Evolutionary conservation across 2,797 vertebrate species (phyloP).

Genomic region (Macrochelys suwanniensis): DNA sequence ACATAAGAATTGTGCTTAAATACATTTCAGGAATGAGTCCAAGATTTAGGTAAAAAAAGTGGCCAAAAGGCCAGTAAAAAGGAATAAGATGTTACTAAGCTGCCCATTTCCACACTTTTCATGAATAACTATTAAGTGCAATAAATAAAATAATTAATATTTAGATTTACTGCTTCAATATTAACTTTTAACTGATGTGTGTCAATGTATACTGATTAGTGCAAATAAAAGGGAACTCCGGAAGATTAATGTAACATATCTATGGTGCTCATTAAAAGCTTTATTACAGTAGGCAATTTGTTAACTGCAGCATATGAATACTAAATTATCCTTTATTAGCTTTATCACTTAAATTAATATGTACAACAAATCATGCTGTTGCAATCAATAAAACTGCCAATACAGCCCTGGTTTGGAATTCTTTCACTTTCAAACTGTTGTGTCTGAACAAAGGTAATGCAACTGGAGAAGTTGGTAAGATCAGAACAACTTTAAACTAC

Average conservation of each 20-base stretch:
- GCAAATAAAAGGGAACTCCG: not conserved
- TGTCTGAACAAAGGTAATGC: not conserved
- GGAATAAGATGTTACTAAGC: not conserved
- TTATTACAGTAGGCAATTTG: not conserved
- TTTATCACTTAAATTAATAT: not conserved
- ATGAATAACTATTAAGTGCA: not conserved
- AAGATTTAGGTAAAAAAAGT: not conserved
- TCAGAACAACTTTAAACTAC: not conserved
- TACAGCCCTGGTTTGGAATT: not conserved
- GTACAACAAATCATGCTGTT: not conserved
- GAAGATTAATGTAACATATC: not conserved
- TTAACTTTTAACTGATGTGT: not conserved
- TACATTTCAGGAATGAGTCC: not conserved
- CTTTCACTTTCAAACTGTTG: rapidly evolving
- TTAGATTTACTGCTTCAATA: not conserved
- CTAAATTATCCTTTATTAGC: not conserved
- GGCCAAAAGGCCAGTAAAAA: not conserved
- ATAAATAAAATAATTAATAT: not conserved
- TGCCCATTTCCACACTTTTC: not conserved
- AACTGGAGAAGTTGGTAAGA: too few species aligned
- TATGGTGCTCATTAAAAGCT: not conserved
- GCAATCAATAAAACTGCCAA: not conserved
- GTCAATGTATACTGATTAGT: not conserved
- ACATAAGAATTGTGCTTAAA: not conserved
- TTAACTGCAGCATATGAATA: not conserved